A percentile compares a stretch with the other conserved stretches of the same genome.
phyloP scores from a whole-genome alignment of 2,797 vertebrate genomes.

The Coregonus sp. region DNA sequence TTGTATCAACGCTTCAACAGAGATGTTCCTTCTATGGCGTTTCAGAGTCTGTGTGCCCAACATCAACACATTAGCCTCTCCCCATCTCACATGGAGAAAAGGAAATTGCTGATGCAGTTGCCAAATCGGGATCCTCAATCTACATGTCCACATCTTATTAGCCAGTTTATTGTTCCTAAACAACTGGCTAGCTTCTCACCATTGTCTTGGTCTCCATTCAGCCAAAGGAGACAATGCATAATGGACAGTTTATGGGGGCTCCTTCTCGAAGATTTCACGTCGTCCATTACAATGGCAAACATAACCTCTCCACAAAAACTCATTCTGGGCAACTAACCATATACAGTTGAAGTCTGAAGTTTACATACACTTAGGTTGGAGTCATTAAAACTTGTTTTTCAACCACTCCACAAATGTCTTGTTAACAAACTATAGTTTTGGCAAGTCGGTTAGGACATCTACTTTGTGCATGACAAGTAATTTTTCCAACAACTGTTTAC shows the following conservation, averaged over 20 bases:
- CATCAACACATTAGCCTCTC: conserved; percentile 12
- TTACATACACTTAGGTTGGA: too few relatives aligned
- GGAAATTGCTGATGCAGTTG: conserved; percentile 41
- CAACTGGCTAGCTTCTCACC: conserved; percentile 13
- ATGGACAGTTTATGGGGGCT: conserved; percentile 19
- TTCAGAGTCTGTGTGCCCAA: conserved; percentile 27
- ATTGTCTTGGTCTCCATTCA: conserved; percentile 6
- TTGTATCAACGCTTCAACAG: too few relatives aligned
- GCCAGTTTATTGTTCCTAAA: conserved; percentile 19
- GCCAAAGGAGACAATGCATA: conserved; percentile 22
- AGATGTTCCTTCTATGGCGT: too few relatives aligned
- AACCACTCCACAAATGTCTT: too few relatives aligned
- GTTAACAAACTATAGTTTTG: too few relatives aligned
- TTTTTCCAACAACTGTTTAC: too few relatives aligned
- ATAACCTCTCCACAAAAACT: conserved; percentile 40
- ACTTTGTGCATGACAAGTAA: too few relatives aligned
- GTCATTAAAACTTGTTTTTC: too few relatives aligned
- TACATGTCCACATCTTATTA: conserved; percentile 32
- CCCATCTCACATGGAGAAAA: conserved; percentile 26
- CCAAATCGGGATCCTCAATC: conserved; percentile 35
- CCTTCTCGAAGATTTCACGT: conserved; percentile 1
- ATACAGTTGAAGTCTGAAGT: background rate
- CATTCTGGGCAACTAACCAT: conserved; percentile 27
- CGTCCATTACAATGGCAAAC: conserved; percentile 43
- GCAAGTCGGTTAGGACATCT: too few relatives aligned